Conservation (phyloP, 2,113 vertebrate species). For the Pelobates fuscus region DNA sequence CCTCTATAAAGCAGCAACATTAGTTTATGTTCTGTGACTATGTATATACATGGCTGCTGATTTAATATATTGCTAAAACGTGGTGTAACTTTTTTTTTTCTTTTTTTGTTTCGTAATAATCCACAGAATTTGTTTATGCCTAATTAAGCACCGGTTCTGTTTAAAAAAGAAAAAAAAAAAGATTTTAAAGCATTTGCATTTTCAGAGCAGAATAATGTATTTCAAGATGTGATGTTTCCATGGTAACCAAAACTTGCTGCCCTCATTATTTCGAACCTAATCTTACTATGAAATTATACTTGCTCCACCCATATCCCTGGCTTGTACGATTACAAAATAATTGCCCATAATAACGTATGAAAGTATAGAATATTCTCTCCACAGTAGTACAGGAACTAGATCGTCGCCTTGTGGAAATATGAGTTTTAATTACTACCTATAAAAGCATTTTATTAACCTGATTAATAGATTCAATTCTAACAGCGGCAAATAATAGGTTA, state of each 20-base stretch:
- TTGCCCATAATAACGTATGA: slow-evolving; percentile 92
- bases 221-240: slow-evolving; percentile 98
- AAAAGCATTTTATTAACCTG: too few relatives aligned
- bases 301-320: slow-evolving; percentile 99
- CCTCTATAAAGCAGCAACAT: too few relatives aligned
- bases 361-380: slow-evolving; percentile 73
- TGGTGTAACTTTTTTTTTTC: too few relatives aligned
- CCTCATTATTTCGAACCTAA: slow-evolving; percentile 99
- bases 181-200: slow-evolving; percentile 61
- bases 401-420: slow-evolving; percentile 71
- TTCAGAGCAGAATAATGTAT: slow-evolving; percentile 93
- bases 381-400: slow-evolving; percentile 65
- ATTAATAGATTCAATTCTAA: too few relatives aligned
- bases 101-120: too few relatives aligned
- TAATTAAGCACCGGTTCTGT: not conserved
- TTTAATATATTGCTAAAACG: too few relatives aligned
- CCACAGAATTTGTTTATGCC: not conserved
- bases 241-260: slow-evolving; percentile 99
- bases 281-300: slow-evolving; percentile 98
- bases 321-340: slow-evolving; percentile 99
- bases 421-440: too few relatives aligned
- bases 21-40: too few relatives aligned
- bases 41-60: too few relatives aligned
- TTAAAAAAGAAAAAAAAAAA: slow-evolving; percentile 50
- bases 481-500: too few relatives aligned